A percentile compares a stretch with the other conserved stretches of the same genome.
These are phyloP conservation scores for Macrosoma leucophasiata DNA, from an alignment of 2,888 invertebrate genomes.

Conservation along the genomic window DNA sequence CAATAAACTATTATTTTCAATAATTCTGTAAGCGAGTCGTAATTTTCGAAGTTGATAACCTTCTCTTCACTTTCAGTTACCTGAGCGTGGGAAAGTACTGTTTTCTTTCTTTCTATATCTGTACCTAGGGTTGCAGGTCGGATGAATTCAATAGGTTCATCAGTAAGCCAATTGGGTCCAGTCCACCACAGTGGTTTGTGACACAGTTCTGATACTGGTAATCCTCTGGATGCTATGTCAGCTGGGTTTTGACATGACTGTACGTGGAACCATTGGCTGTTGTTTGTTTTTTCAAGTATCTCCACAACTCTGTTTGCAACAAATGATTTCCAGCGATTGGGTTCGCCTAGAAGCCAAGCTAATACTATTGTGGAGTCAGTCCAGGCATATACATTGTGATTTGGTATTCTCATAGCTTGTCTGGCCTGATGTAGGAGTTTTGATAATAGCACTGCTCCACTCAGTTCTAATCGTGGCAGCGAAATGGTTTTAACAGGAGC, in stretches of 20 bases:
- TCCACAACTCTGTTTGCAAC: slow-evolving; percentile 24
- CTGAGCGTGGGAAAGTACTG: background rate
- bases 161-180: slow-evolving; percentile 17
- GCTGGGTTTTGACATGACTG: slow-evolving; percentile 15
- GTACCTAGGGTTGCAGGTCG: slow-evolving; percentile 4
- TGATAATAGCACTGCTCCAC: slow-evolving; percentile 25
- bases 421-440: slow-evolving; percentile 22
- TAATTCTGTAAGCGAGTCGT: slow-evolving; percentile 4
- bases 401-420: slow-evolving; percentile 23
- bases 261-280: slow-evolving; percentile 15
- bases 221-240: slow-evolving; percentile 16
- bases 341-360: slow-evolving; percentile 25
- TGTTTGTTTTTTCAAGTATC: slow-evolving; percentile 18
- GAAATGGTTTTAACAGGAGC: slow-evolving; percentile 29
- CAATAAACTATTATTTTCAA: slow-evolving; percentile 3
- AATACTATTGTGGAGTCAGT: slow-evolving; percentile 18
- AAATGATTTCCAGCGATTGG: slow-evolving; percentile 25
- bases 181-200: slow-evolving; percentile 16
- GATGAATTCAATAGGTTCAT: slow-evolving; percentile 10
- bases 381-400: slow-evolving; percentile 15
- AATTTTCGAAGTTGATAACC: slow-evolving; percentile 4
- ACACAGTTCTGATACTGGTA: slow-evolving; percentile 9
- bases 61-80: slow-evolving; percentile 3
- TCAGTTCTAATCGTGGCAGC: slow-evolving; percentile 26
- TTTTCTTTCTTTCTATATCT: slow-evolving; percentile 5